Evolutionary conservation across 2,113 vertebrate genomes (phyloP), one percentile per base, ranked within the genome.

Genomic region (Oxyruncus cristatus): DNA sequence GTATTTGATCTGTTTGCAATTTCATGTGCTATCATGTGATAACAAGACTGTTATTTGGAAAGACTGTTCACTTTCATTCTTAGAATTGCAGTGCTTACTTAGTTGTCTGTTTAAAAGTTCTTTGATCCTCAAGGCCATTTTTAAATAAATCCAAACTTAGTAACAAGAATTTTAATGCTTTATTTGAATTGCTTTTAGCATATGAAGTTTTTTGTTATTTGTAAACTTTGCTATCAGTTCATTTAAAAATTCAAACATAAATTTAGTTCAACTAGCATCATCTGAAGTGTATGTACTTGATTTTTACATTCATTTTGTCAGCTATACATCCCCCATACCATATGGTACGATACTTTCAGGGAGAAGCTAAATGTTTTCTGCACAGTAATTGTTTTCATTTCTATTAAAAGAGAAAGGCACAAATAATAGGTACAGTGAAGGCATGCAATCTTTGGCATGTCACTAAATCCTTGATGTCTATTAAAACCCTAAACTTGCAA

Each of bases 351-450:
- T 92, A 71, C 62, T 95, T 71, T 86, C 61, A 92, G 77, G 76
- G 52, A 96, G 87, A 92, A 95, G 46, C 24, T 96, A 85, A 95
- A 89, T 92, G 67, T 97, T 97, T 96, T 97, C 95, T 96, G 88
- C 83, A 97, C 85, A 86, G 72, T 97, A 97, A 97, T 97, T 97
- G 97, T 97, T 98, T 98, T 97, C 85, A 93, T 97, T 98, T 97
- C 96, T 95, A 96, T 98, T 98, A 97, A 97, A 97, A 97, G 92
- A 93, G 95, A 97, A 92, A 97, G 82, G 72, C 93, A 94, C 95
- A 97, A 96, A 97, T 97, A 98, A 97, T 95, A 96, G 88, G 79
- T 84, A 93, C 83, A 94, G 95, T 88, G 90, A 96, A 97, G 95
- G 82, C 90, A 91, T 80, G 89, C 97, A 97, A 94, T 98, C 97